Evolutionary conservation across 2,113 vertebrate genomes (phyloP).

Genomic region (Mobula hypostoma): DNA sequence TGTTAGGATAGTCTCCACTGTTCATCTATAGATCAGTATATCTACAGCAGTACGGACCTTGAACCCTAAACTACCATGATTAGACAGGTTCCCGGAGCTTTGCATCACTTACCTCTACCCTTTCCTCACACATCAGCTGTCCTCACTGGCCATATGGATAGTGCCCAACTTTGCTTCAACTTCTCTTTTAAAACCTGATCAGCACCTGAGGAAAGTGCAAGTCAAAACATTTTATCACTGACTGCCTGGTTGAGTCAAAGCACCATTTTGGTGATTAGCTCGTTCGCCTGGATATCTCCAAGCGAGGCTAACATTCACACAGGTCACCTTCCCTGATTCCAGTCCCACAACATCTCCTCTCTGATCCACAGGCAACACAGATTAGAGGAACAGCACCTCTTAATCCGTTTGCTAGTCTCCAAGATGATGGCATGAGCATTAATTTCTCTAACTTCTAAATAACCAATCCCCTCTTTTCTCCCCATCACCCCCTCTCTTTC

Average conservation of each 20-base stretch:
- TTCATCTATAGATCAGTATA: too few relatives aligned
- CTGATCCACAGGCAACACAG: neutral
- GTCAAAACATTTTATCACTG: too few relatives aligned
- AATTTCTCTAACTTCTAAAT: neutral
- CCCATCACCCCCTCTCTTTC: too few relatives aligned
- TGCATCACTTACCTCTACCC: neutral
- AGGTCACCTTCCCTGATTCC: neutral
- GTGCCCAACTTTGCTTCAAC: neutral
- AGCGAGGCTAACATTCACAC: neutral
- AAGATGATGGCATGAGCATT: too few relatives aligned
- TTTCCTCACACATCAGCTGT: too few relatives aligned
- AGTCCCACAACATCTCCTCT: neutral
- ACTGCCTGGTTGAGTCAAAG: neutral
- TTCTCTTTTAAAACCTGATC: too few relatives aligned
- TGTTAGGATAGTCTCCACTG: too few relatives aligned
- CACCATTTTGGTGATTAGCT: neutral
- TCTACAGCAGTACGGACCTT: neutral
- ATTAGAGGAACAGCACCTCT: too few relatives aligned
- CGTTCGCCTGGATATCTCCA: neutral
- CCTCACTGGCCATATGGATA: neutral
- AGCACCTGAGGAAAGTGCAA: too few relatives aligned
- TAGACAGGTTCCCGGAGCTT: neutral
- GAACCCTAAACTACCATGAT: neutral
- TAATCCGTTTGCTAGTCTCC: too few relatives aligned
- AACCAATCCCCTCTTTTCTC: too few relatives aligned